Evolutionary conservation across 2,113 vertebrate species (phyloP).

Genomic region (Epinephelus fuscoguttatus): DNA sequence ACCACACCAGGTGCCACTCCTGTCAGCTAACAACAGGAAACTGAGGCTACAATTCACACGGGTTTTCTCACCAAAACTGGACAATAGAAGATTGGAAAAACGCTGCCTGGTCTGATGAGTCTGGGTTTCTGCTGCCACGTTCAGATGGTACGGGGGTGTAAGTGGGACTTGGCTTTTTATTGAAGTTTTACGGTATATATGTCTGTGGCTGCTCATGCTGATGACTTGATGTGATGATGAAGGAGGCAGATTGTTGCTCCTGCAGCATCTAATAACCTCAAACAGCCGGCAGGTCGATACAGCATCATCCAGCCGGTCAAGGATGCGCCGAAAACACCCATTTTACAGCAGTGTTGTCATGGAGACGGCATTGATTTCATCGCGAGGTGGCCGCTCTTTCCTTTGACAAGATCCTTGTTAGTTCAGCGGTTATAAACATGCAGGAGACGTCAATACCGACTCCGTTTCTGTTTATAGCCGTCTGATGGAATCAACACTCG

Average conservation of each 20-base stretch:
- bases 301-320: neutral
- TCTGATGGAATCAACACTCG: neutral
- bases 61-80: too few species aligned
- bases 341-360: conserved; percentile 22
- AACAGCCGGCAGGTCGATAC: neutral
- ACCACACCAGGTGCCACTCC: too few species aligned
- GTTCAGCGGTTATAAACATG: neutral
- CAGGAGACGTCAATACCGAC: neutral
- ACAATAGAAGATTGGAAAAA: too few species aligned
- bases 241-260: neutral
- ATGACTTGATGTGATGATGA: neutral
- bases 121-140: too few species aligned
- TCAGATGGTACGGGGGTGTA: too few species aligned
- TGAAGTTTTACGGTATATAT: too few species aligned
- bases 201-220: neutral
- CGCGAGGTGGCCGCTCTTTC: neutral
- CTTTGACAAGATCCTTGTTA: neutral
- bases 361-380: conserved; percentile 17
- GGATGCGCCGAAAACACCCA: neutral
- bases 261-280: neutral
- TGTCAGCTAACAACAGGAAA: too few species aligned
- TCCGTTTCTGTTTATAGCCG: neutral
- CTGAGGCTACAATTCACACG: too few species aligned
- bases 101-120: too few species aligned
- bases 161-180: too few species aligned